These are phyloP conservation scores for Porites evermanni DNA, from an alignment of 92 coral and sea anemone genomes.

Conservation along the genomic window DNA sequence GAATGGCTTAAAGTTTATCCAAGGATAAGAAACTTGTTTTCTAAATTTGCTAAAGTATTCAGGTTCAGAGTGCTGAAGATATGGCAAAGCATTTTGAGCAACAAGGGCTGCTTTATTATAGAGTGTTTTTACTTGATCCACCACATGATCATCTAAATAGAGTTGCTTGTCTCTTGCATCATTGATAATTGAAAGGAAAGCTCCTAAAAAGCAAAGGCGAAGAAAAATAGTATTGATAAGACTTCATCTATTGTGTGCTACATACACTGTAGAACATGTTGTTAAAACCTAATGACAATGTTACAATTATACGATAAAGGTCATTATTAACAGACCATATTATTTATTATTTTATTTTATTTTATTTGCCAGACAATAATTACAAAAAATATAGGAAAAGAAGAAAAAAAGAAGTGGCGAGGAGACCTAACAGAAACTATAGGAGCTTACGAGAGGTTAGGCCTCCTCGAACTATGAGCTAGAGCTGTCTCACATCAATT, in stretches of 20 bases:
- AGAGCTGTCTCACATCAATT: too few relatives aligned
- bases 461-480: too few relatives aligned
- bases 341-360: too few relatives aligned
- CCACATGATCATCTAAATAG: slow-evolving; percentile 32
- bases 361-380: too few relatives aligned
- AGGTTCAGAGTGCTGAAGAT: slow-evolving; percentile 42
- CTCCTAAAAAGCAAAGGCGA: slow-evolving; percentile 46
- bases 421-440: too few relatives aligned
- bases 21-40: slow-evolving; percentile 70
- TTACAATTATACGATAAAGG: too few relatives aligned
- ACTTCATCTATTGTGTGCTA: neutral
- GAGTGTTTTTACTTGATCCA: slow-evolving; percentile 46
- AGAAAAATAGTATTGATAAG: neutral
- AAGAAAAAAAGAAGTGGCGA: too few relatives aligned
- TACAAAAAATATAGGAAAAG: too few relatives aligned
- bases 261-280: too few relatives aligned
- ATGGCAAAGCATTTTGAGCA: slow-evolving; percentile 77
- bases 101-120: slow-evolving; percentile 59
- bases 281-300: too few relatives aligned
- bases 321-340: too few relatives aligned
- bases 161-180: slow-evolving; percentile 65
- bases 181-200: slow-evolving; percentile 63
- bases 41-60: slow-evolving; percentile 73
- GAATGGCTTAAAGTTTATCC: slow-evolving; percentile 83
- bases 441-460: too few relatives aligned